Evolutionary conservation across 2,113 vertebrate genomes (phyloP).

Genomic region (Rhegmatorhina hoffmannsi): DNA sequence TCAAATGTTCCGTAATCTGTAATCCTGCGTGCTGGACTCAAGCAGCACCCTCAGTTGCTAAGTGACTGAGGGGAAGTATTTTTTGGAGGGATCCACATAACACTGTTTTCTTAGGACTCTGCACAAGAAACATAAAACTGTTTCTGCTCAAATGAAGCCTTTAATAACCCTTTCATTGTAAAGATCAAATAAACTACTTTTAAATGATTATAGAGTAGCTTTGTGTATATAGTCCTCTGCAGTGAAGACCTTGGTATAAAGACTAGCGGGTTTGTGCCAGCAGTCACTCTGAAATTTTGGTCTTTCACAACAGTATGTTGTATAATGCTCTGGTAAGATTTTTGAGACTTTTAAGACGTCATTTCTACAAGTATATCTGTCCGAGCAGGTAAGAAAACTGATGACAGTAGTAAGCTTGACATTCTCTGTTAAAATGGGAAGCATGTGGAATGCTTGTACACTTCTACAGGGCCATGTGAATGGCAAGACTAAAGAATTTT

Average conservation of each 20-base stretch:
- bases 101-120: neutral
- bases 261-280: neutral
- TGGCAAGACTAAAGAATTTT: neutral
- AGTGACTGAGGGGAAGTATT: neutral
- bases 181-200: neutral
- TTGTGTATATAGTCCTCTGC: neutral
- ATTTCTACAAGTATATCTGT: neutral
- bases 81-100: accelerated
- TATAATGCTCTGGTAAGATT: neutral
- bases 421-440: neutral
- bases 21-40: neutral
- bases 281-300: neutral
- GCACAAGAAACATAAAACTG: neutral
- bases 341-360: neutral
- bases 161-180: neutral
- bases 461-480: neutral
- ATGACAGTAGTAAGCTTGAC: neutral
- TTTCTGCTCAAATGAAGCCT: neutral
- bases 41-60: neutral
- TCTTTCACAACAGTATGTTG: neutral
- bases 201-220: neutral
- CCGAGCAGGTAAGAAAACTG: neutral
- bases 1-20: neutral
- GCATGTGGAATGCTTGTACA: accelerated
- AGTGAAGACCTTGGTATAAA: neutral